Evolutionary conservation across 1,140 invertebrate genomes (phyloP).

Genomic region (Bemisia tabaci): DNA sequence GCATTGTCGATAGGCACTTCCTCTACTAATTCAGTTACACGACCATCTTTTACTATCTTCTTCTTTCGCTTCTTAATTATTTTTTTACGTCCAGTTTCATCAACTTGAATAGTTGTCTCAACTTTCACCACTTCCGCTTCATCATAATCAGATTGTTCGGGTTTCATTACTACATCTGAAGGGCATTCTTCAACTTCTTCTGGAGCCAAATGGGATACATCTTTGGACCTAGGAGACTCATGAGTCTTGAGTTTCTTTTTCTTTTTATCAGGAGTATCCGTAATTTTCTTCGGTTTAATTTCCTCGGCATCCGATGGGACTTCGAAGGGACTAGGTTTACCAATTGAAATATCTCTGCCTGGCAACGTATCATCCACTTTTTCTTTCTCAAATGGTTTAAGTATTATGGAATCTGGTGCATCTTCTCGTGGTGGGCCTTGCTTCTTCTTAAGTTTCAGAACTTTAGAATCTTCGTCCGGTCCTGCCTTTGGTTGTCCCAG

Average conservation of each 20-base stretch:
- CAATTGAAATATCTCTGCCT: constrained; percentile 11
- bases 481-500: constrained; percentile 28
- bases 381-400: constrained; percentile 13
- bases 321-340: constrained; percentile 8
- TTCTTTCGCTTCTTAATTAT: not conserved
- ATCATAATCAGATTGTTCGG: no score
- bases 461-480: constrained; percentile 24
- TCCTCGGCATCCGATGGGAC: not conserved
- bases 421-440: constrained; percentile 15
- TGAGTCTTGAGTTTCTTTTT: not conserved
- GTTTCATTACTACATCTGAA: no score
- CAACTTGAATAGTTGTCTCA: not conserved
- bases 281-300: not conserved
- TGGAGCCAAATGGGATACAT: no score
- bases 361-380: constrained; percentile 13
- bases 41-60: not conserved
- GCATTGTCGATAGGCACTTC: not conserved
- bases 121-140: not conserved
- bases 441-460: constrained; percentile 11
- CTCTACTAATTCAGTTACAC: not conserved
- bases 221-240: no score
- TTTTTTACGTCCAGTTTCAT: not conserved
- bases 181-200: no score
- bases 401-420: constrained; percentile 14
- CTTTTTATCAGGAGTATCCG: not conserved